A percentile compares a stretch with the other conserved stretches of the same genome.
These are phyloP conservation scores for Oreochromis grahami DNA, from an alignment of 2,797 vertebrate genomes.

Conservation along the genomic window DNA sequence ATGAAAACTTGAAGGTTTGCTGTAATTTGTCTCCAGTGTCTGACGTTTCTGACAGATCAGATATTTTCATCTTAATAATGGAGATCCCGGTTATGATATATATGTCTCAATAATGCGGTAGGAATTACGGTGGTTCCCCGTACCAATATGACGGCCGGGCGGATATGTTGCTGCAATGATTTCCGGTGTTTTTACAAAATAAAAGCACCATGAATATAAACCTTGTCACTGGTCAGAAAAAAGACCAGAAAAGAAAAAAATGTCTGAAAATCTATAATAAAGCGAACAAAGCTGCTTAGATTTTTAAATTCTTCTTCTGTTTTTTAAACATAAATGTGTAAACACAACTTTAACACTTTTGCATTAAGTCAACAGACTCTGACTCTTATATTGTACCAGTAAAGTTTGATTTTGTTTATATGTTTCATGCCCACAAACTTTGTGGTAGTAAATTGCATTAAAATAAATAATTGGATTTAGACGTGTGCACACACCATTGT, in stretches of 20 bases:
- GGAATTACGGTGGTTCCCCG: background rate
- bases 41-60: background rate
- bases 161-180: fast-evolving
- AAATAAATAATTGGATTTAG: background rate
- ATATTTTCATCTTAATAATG: background rate
- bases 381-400: background rate
- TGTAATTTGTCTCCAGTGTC: background rate
- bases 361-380: background rate
- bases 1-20: background rate
- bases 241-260: background rate
- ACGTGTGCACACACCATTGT: background rate
- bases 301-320: background rate
- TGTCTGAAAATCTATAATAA: background rate
- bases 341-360: background rate
- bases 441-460: background rate
- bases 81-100: fast-evolving
- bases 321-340: background rate
- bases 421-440: background rate
- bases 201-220: background rate
- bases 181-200: slow-evolving; percentile 9
- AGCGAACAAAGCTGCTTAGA: background rate
- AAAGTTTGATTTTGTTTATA: background rate
- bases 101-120: background rate
- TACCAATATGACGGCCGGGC: background rate
- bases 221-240: fast-evolving